Evolutionary conservation across 2,888 invertebrate genomes (phyloP).

Genomic region (Amblyteles armatorius): DNA sequence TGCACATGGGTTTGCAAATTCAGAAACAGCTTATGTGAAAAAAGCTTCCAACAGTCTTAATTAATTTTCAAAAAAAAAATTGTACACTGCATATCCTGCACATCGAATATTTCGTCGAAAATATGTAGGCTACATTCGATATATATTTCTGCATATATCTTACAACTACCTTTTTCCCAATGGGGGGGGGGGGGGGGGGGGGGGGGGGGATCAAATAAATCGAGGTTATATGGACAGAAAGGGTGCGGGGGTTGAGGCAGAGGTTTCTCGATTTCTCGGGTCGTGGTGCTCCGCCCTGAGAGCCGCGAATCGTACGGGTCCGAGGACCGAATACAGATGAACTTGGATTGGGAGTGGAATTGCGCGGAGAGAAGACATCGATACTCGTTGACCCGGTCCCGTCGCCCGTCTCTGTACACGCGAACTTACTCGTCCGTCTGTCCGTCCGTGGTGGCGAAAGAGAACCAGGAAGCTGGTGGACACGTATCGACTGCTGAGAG

Average conservation of each 20-base stretch:
- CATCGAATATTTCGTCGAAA: no score
- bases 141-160: no score
- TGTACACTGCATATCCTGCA: no score
- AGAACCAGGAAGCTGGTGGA: background rate
- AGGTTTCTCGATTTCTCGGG: conserved; percentile 23
- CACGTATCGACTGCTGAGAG: background rate
- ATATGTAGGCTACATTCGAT: no score
- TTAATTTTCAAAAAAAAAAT: no score
- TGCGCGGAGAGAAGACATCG: conserved; percentile 13
- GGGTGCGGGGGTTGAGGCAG: background rate
- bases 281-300: background rate
- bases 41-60: no score
- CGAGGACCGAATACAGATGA: conserved; percentile 49
- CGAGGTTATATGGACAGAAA: background rate
- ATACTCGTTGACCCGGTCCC: conserved; percentile 38
- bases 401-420: background rate
- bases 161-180: no score
- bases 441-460: background rate
- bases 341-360: conserved; percentile 5
- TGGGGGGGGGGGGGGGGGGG: no score
- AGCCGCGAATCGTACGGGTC: conserved; percentile 13
- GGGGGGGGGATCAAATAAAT: background rate
- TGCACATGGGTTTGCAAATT: no score
- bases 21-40: no score
- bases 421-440: background rate